Percentiles rank a stretch among this genome's conserved stretches.
Evolutionary conservation across 2,888 invertebrate genomes (phyloP).

Genomic region (Periphyllus acericola): DNA sequence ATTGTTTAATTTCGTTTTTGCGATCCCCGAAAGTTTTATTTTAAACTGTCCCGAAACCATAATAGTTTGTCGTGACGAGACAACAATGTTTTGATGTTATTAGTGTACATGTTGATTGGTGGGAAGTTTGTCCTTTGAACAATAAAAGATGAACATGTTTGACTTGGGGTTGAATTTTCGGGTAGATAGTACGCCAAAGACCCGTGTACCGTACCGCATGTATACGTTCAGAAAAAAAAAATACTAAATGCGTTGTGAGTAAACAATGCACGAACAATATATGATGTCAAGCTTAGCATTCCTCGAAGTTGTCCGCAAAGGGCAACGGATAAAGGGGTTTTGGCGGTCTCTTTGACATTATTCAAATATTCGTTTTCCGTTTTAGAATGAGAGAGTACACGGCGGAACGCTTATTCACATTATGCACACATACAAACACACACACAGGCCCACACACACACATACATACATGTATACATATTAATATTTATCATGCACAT

Average conservation of each 20-base stretch:
- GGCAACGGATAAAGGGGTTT: conserved; percentile 33
- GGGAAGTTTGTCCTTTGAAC: conserved; percentile 52
- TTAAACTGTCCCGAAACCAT: background rate
- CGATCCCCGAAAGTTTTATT: background rate
- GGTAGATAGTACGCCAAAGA: conserved; percentile 6
- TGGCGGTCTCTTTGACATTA: conserved; percentile 51
- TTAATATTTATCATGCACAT: too few relatives aligned
- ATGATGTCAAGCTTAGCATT: conserved; percentile 48
- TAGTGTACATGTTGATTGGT: conserved; percentile 7
- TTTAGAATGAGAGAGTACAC: background rate
- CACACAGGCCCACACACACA: background rate
- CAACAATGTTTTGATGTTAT: conserved; percentile 18
- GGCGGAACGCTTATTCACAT: background rate
- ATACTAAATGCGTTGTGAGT: conserved; percentile 26
- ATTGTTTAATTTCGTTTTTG: background rate
- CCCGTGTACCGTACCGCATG: background rate
- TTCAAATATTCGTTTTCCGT: conserved; percentile 57
- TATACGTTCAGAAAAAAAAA: background rate
- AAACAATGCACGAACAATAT: conserved; percentile 55
- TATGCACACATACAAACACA: background rate
- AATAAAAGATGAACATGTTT: conserved; percentile 28
- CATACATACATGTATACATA: background rate
- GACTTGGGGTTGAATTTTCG: conserved; percentile 32
- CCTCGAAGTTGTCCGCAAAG: conserved; percentile 56
- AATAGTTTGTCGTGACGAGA: conserved; percentile 12